Percentiles rank a stretch among this genome's conserved stretches.
Evolutionary conservation across 2,113 vertebrate genomes (phyloP).

Genomic region (Passer domesticus): DNA sequence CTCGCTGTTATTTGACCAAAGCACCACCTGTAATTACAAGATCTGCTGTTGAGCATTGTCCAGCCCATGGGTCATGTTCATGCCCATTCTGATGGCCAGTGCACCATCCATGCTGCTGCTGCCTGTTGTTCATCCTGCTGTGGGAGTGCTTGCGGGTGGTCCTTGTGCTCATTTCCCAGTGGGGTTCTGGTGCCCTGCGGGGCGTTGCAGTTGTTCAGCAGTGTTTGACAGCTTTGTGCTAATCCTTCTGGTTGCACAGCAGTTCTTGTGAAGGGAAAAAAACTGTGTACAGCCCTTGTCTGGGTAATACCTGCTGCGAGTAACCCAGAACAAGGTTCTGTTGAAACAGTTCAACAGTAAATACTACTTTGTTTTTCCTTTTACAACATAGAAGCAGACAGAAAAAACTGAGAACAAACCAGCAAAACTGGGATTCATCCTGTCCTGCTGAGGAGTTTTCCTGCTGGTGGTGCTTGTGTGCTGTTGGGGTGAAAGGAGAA

Average conservation of each 20-base stretch:
- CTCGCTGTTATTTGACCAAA: rapidly evolving
- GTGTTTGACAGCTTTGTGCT: neutral
- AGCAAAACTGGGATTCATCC: neutral
- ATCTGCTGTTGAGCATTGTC: rapidly evolving
- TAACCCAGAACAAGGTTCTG: rapidly evolving
- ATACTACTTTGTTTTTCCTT: rapidly evolving
- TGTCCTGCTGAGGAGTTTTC: neutral
- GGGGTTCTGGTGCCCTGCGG: neutral
- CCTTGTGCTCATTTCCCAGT: neutral
- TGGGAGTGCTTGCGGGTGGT: rapidly evolving
- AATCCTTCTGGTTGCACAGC: neutral
- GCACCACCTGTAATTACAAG: neutral
- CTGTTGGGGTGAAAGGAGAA: rapidly evolving
- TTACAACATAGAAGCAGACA: neutral
- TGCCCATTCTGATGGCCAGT: neutral
- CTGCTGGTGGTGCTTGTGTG: neutral
- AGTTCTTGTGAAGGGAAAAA: neutral
- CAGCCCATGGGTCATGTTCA: rapidly evolving
- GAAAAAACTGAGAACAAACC: neutral
- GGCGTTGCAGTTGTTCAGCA: neutral
- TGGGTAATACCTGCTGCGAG: neutral
- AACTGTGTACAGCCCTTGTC: neutral
- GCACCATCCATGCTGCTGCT: rapidly evolving
- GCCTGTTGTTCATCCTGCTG: rapidly evolving
- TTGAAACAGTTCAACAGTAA: neutral